These are phyloP conservation scores for Ptilorrhoa leucosticta DNA, from an alignment of 2,113 vertebrate species.

Conservation along the genomic window DNA sequence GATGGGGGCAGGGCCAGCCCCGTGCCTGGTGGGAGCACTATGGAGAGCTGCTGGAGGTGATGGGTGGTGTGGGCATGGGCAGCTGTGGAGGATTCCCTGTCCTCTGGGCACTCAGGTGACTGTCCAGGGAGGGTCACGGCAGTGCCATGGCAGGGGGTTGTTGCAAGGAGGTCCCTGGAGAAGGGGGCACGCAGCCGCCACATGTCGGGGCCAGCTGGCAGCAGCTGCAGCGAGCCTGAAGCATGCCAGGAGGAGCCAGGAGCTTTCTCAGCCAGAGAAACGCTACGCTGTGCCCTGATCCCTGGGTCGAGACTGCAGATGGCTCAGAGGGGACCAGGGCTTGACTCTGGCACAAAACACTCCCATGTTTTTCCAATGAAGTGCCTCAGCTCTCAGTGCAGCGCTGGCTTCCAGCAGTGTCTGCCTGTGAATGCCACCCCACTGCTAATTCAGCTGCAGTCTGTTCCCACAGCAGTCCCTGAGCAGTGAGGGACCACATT, in stretches of 20 bases:
- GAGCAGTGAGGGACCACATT: not conserved
- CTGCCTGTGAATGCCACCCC: not conserved
- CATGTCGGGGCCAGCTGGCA: not conserved
- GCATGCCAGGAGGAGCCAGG: not conserved
- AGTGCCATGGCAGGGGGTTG: not conserved
- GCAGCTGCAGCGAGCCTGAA: not conserved
- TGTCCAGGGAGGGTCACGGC: not conserved
- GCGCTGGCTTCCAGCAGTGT: not conserved
- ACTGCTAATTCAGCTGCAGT: not conserved
- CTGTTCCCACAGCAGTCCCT: not conserved
- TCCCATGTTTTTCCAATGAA: not conserved
- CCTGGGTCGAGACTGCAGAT: not conserved
- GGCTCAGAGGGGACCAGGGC: not conserved
- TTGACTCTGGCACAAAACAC: not conserved
- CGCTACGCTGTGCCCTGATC: rapidly evolving
- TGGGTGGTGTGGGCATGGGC: not conserved
- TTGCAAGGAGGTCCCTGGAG: not conserved
- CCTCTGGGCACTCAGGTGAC: not conserved
- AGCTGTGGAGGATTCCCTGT: not conserved
- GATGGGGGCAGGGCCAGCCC: not conserved
- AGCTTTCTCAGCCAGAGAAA: not conserved
- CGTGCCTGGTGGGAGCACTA: not conserved
- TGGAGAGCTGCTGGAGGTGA: not conserved
- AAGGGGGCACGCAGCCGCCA: rapidly evolving
- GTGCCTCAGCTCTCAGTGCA: rapidly evolving